Conservation (phyloP, 2,888 invertebrate species). For the Clivina fossor region DNA sequence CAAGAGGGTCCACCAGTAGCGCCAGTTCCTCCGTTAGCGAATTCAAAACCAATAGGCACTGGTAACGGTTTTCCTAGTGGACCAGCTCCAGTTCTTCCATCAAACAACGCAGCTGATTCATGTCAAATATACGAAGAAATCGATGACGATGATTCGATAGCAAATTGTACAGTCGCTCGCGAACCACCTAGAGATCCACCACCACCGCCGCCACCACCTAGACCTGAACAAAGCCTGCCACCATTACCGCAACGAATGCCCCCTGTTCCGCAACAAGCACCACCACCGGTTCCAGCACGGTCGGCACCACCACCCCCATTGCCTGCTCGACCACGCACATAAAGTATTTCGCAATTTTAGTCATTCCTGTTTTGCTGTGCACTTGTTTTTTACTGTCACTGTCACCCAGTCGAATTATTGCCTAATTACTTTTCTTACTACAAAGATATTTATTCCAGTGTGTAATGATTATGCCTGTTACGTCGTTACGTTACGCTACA, state of each 20-base stretch:
- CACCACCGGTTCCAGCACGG: conserved; percentile 58
- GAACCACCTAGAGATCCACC: conserved; percentile 67
- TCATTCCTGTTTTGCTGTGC: no score
- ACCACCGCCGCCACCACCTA: conserved; percentile 57
- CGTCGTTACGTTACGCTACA: no score
- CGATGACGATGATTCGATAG: conserved; percentile 50
- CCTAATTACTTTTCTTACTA: no score
- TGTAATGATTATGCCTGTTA: no score
- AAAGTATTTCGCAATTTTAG: conserved; percentile 25
- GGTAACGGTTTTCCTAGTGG: conserved; percentile 45
- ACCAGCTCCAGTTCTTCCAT: conserved; percentile 27
- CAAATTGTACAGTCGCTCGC: conserved; percentile 57
- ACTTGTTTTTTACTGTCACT: no score
- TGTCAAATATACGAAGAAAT: conserved; percentile 60
- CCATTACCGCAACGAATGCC: conserved; percentile 59
- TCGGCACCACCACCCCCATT: conserved; percentile 66
- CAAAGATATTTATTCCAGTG: no score
- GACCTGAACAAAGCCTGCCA: conserved; percentile 60
- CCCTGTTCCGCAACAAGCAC: conserved; percentile 50
- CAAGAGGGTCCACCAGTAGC: conserved; percentile 52
- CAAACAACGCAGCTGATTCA: conserved; percentile 9
- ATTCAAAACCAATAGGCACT: conserved; percentile 42
- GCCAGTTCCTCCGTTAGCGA: conserved; percentile 56
- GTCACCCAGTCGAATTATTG: no score
- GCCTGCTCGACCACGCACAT: conserved; percentile 60